Evolutionary conservation across 1,140 invertebrate genomes (phyloP), one percentile per base, ranked within the genome.

Genomic region (Drosophila mayri): DNA sequence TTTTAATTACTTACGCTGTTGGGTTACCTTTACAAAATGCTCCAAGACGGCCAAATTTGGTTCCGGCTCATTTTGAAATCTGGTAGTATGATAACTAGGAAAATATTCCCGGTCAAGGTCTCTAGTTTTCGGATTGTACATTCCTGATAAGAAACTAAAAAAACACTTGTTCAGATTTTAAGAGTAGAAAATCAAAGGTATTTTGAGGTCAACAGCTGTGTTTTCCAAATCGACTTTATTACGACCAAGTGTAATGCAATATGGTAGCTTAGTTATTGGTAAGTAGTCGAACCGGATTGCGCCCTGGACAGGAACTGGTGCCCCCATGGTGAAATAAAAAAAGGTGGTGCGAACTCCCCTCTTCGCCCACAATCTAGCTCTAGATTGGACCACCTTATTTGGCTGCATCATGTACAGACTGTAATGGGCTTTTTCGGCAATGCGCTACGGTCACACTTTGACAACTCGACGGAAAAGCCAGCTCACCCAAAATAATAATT

Each of bases 51-150:
- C 78, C 2, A 70, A 2, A 60, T 81, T 75, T 10, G 85, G 86
- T 16, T 81, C 66, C 10, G 55, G 35, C 9, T 73, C 64, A 47
- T 86, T 50, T 38, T 86, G 63, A n/a, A 90, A 90, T 47, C 85
- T 49, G 0, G 18, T 32, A 7, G 78, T 71, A 30, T 90, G 49
- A 35, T 63, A 76, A 25, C 86, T 90, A 0, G 85, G 85, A 14
- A 90, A 71, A 52, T 90, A 90, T 20, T 90, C 85, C 11, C 78
- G 66, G 16, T 74, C 63, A n/a, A 90, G 57, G 47, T 90, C 71
- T 28, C 62, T 22, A 10, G 68, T 67, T 30, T 76, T 55, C 12
- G 71, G 64, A 71, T 90, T 85, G 49, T 85, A 90, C 86, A 90
- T 40, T 38, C 5, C 28, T 54, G 47, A 77, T 67, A 67, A 60